These are phyloP conservation scores for Nerophis lumbriciformis DNA, from an alignment of 2,113 vertebrate species.

Conservation along the genomic window DNA sequence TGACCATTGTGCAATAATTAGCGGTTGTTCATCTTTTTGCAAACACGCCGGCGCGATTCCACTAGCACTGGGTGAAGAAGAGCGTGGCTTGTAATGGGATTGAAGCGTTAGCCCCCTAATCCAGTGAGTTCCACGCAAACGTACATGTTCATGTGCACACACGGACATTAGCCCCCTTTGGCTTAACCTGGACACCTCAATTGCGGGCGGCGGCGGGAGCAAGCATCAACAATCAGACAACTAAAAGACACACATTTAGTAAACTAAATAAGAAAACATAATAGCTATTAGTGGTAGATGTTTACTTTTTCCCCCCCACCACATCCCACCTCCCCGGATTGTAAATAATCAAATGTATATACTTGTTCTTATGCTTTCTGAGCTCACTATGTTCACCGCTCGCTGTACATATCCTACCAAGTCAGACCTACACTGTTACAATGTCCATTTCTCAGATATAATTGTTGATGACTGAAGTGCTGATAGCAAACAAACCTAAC, in stretches of 20 bases:
- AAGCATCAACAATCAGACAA: slow-evolving; percentile 52
- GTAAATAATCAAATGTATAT: no score
- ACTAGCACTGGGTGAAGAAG: slow-evolving; percentile 30
- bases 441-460: no score
- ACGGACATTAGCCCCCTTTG: slow-evolving; percentile 8
- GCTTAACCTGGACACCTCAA: slow-evolving; percentile 54
- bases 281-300: neutral
- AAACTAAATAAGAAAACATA: neutral
- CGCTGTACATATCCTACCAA: no score
- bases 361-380: no score
- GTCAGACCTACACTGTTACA: no score
- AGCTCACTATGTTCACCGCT: no score
- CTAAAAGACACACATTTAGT: neutral
- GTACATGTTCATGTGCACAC: slow-evolving; percentile 17
- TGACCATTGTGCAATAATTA: slow-evolving; percentile 4
- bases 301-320: no score
- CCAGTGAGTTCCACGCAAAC: slow-evolving; percentile 51
- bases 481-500: no score
- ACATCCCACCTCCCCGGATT: no score
- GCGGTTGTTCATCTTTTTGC: neutral
- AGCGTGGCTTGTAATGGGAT: slow-evolving; percentile 56
- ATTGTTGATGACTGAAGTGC: no score
- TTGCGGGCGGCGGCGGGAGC: slow-evolving; percentile 1
- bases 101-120: slow-evolving; percentile 60
- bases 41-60: slow-evolving; percentile 19